Evolutionary conservation across 2,888 invertebrate genomes (phyloP), one percentile per base, ranked within the genome.

Genomic region (Julus scanicus): DNA sequence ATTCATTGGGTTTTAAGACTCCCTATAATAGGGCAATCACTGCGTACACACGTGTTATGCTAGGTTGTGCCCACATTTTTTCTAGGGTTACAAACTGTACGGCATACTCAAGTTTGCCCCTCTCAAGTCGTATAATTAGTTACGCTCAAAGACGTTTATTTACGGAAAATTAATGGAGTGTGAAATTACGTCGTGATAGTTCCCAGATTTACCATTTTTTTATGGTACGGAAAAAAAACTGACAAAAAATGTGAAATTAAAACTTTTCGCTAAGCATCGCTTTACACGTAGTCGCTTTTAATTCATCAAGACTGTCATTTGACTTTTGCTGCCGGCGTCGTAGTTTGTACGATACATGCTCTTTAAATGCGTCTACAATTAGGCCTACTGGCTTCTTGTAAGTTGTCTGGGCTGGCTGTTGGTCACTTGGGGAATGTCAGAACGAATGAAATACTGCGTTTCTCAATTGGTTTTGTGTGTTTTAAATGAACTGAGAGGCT

Each of bases 401-500:
- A 71, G 29, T 20, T 29, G 71, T n/a, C 9, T 80, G 80, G 13
- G 2, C 13, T 29, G 80, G 13, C 37, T 80, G 63, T 37, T 37
- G 37, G 80, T 80, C 80, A 37, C 80, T 80, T 15, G 37, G 80
- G 80, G 37, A 37, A 80, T 80, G 80, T 80, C 80, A 20, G 20
- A 80, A 37, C 80, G 80, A 80, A 80, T 80, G 80, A 80, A 80
- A 80, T 80, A 80, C 80, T 9, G 80, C 80, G 37, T 80, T 80
- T 80, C 37, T 80, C 29, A 37, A 80, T 80, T 80, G 80, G 80
- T 37, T 80, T 80, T 9, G 37, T 29, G 80, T 80, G 80, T 80
- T 80, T 80, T 37, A 80, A 80, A 80, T 80, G 37, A 80, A 80
- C 80, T 80, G 80, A 80, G 80, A 80, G 80, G 80, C 80, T 80